Percentiles rank a stretch among this genome's conserved stretches.
Conservation (phyloP, 2,888 invertebrate species). For the Apotomis turbidana region DNA sequence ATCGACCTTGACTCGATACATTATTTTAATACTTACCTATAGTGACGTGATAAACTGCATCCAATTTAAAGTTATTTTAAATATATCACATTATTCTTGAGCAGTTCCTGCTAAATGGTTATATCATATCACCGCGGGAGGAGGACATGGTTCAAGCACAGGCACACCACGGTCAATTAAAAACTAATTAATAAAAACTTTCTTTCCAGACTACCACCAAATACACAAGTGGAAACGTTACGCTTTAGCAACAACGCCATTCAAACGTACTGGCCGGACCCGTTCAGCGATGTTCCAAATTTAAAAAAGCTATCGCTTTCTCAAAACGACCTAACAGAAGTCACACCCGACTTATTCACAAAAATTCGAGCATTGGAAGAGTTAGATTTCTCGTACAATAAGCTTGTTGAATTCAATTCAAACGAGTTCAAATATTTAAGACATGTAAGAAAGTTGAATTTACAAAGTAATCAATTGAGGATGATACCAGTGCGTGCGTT, state of each 20-base stretch:
- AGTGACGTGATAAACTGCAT: background rate
- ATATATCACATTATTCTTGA: background rate
- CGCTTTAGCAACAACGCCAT: constrained; percentile 74
- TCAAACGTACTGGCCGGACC: constrained; percentile 76
- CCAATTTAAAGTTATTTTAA: background rate
- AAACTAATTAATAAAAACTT: no score
- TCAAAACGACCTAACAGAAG: constrained; percentile 73
- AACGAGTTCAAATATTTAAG: constrained; percentile 69
- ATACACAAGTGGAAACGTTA: constrained; percentile 69
- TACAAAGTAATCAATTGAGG: constrained; percentile 75
- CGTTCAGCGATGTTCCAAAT: constrained; percentile 69
- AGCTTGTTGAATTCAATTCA: constrained; percentile 67
- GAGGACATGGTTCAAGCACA: background rate
- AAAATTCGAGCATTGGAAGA: constrained; percentile 70
- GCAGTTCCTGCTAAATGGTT: background rate
- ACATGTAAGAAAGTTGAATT: constrained; percentile 67
- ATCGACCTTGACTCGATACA: no score
- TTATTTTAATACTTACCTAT: no score
- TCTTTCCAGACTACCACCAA: constrained; percentile 73
- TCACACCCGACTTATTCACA: constrained; percentile 77
- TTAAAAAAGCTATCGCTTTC: constrained; percentile 76
- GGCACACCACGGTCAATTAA: background rate
- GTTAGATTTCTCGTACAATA: constrained; percentile 82
- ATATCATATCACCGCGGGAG: background rate
- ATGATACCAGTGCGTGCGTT: constrained; percentile 71